Conservation (phyloP, 2,113 vertebrate genomes). For the Mesocricetus auratus region DNA sequence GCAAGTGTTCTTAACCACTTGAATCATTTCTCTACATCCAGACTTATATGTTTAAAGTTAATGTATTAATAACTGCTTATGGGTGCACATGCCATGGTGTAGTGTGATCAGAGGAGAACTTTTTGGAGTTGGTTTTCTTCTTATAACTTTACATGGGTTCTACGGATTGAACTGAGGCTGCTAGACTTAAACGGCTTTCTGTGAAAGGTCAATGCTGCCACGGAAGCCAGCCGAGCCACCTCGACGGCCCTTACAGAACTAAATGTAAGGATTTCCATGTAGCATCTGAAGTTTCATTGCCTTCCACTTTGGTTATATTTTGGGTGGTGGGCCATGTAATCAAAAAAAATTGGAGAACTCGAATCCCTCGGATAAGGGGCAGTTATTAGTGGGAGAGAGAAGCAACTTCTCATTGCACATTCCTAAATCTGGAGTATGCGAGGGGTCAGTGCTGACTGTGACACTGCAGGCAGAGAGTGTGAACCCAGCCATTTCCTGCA, state of each 20-base stretch:
- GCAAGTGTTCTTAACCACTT: not conserved
- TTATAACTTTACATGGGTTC: not conserved
- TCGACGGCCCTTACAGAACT: not conserved
- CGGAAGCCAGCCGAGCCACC: not conserved
- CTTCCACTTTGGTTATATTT: conserved; percentile 47
- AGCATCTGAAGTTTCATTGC: conserved; percentile 26
- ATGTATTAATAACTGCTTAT: not conserved
- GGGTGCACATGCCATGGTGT: not conserved
- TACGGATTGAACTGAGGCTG: not conserved
- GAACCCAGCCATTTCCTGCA: not conserved
- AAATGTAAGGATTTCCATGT: not conserved
- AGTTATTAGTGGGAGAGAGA: conserved; percentile 45
- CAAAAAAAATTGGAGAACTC: conserved; percentile 53
- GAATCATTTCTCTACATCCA: not conserved
- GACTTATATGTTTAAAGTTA: not conserved
- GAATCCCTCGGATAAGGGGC: conserved; percentile 38
- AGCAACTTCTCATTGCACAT: conserved; percentile 4
- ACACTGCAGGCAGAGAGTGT: not conserved
- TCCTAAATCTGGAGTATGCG: not conserved
- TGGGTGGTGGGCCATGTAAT: not conserved
- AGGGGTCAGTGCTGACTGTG: not conserved
- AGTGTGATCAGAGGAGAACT: not conserved
- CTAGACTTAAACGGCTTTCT: not conserved
- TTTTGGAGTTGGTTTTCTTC: not conserved
- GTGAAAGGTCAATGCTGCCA: not conserved